Percentiles rank a stretch among this genome's conserved stretches.
Conservation (phyloP, 2,797 vertebrate species). For the Myiotriccus ornatus region DNA sequence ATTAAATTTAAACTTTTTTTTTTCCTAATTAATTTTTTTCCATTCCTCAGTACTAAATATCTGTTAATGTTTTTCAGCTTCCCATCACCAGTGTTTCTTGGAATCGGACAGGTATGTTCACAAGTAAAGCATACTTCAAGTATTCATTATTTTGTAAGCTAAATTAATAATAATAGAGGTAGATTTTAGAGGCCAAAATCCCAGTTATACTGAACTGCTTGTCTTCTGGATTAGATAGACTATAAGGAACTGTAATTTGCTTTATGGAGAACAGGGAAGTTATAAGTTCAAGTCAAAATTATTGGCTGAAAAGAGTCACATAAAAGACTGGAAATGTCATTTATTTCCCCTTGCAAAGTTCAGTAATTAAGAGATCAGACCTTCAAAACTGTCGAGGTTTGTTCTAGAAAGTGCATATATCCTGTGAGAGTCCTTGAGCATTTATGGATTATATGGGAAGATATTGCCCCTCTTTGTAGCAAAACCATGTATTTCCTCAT, state of each 20-base stretch:
- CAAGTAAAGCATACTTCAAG: background rate
- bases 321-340: background rate
- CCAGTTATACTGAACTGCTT: background rate
- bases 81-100: constrained; percentile 78
- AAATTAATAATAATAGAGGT: background rate
- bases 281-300: background rate
- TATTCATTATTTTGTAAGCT: background rate
- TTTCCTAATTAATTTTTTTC: background rate
- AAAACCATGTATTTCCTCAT: background rate
- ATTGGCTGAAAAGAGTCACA: background rate
- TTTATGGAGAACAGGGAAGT: background rate
- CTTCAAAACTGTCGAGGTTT: background rate
- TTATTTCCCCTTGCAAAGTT: background rate
- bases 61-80: constrained; percentile 73
- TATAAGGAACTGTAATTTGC: background rate
- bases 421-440: background rate
- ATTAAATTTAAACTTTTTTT: background rate
- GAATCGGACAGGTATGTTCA: constrained; percentile 79
- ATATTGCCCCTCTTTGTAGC: background rate
- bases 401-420: background rate
- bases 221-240: background rate
- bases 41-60: background rate
- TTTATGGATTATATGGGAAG: background rate
- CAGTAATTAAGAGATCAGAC: background rate
- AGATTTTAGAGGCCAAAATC: background rate